Percentiles rank a stretch among this genome's conserved stretches.
Evolutionary conservation across 2,113 vertebrate species (phyloP).

Genomic region (Mormyrus iriodes): DNA sequence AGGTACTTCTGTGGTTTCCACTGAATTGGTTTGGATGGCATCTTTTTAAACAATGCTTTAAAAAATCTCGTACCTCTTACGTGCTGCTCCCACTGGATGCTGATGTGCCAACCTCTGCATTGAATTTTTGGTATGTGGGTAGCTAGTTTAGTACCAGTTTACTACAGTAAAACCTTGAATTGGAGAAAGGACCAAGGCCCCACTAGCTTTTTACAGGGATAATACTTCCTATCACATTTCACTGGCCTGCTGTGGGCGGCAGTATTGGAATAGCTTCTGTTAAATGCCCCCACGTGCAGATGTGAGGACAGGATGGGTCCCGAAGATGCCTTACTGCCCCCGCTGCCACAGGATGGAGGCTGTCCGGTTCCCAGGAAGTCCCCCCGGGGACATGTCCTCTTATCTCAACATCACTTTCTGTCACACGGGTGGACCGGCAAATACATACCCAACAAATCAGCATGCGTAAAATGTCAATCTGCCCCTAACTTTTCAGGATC

Average conservation of each 20-base stretch:
- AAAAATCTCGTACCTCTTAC: not conserved
- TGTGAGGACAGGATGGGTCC: not conserved
- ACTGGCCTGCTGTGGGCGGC: not conserved
- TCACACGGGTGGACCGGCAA: not conserved
- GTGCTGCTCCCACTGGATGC: not conserved
- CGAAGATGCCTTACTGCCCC: not conserved
- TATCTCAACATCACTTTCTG: not conserved
- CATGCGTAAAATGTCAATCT: not conserved
- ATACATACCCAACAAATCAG: not conserved
- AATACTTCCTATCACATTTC: not conserved
- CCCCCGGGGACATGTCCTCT: not conserved
- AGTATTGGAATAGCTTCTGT: too few species aligned
- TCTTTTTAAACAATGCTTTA: not conserved
- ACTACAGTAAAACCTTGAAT: not conserved
- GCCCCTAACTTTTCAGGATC: slow-evolving; percentile 1
- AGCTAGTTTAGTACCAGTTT: not conserved
- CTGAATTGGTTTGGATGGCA: not conserved
- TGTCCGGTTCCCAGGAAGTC: not conserved
- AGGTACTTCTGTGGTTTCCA: not conserved
- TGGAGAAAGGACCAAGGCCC: not conserved
- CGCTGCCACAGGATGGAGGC: not conserved
- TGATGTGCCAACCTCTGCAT: not conserved
- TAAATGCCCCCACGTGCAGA: not conserved
- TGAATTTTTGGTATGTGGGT: not conserved
- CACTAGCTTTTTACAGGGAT: not conserved